These are phyloP conservation scores for Corella eumyota DNA, from an alignment of 23 tunicate genomes.

Conservation along the genomic window DNA sequence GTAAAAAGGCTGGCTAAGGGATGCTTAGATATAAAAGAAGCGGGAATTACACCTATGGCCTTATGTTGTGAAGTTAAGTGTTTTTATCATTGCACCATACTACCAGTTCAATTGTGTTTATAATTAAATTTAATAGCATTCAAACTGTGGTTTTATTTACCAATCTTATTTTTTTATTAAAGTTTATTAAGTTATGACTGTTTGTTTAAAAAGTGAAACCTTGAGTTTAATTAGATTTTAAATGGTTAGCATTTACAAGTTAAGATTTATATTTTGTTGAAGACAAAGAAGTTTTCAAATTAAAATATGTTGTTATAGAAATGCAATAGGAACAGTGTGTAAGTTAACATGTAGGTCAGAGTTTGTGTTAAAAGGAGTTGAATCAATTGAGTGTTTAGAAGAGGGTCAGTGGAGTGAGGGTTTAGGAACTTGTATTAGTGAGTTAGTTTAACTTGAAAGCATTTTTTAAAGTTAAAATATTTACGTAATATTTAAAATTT, in stretches of 20 bases:
- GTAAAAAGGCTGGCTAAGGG: no score
- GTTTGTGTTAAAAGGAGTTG: conserved; percentile 27
- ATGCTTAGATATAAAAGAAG: no score
- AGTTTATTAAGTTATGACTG: no score
- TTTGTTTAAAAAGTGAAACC: no score
- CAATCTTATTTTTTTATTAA: no score
- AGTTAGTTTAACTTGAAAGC: conserved; percentile 1
- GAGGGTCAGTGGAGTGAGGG: conserved; percentile 49
- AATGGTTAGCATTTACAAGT: no score
- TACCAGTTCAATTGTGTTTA: background rate
- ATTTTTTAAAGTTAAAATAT: no score
- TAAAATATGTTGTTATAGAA: conserved; percentile 6
- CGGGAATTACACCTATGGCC: no score
- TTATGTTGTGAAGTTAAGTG: background rate
- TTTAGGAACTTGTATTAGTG: conserved; percentile 44
- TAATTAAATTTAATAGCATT: background rate
- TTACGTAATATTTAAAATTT: no score
- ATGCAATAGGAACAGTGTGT: conserved; percentile 43
- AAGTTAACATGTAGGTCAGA: conserved; percentile 33
- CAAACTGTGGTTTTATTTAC: no score
- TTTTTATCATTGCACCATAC: background rate
- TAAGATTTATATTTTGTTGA: no score
- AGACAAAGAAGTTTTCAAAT: background rate
- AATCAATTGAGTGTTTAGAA: conserved; percentile 11
- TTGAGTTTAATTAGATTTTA: no score